Conservation (phyloP, 1,140 invertebrate genomes). For the Panonychus citri region DNA sequence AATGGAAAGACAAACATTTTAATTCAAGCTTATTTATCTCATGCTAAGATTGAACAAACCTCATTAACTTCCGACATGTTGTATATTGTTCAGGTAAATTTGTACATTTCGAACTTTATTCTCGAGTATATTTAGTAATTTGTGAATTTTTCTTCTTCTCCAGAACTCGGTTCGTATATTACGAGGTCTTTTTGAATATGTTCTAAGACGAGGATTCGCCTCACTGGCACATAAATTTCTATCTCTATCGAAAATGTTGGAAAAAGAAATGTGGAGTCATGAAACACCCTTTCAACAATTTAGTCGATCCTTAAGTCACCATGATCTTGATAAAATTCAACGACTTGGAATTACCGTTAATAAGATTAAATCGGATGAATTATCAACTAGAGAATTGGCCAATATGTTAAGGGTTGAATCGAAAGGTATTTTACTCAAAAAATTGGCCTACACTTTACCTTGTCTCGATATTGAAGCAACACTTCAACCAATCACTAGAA, state of each 20-base stretch:
- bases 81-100: conserved; percentile 60
- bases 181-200: conserved; percentile 80
- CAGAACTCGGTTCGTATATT: conserved; percentile 66
- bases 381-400: conserved; percentile 25
- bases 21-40: conserved; percentile 69
- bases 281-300: conserved; percentile 70
- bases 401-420: conserved; percentile 4
- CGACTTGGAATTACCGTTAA: conserved; percentile 19
- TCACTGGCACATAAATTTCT: conserved; percentile 55
- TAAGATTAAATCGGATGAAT: conserved; percentile 19
- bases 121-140: background rate
- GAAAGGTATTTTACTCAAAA: conserved; percentile 44
- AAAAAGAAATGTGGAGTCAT: conserved; percentile 64
- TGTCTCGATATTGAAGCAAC: conserved; percentile 50
- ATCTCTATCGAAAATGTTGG: conserved; percentile 65
- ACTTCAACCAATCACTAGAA: conserved; percentile 77
- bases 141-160: conserved; percentile 21
- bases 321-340: conserved; percentile 24
- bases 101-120: background rate
- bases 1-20: conserved; percentile 93
- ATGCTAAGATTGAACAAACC: conserved; percentile 51
- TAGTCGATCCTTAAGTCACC: conserved; percentile 18
- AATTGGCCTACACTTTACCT: conserved; percentile 64
- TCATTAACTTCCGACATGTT: conserved; percentile 77
- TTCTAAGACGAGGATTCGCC: conserved; percentile 63